Percentiles rank a stretch among this genome's conserved stretches.
Conservation (phyloP, 2,888 invertebrate species). For the Pristionchus entomophagus region DNA sequence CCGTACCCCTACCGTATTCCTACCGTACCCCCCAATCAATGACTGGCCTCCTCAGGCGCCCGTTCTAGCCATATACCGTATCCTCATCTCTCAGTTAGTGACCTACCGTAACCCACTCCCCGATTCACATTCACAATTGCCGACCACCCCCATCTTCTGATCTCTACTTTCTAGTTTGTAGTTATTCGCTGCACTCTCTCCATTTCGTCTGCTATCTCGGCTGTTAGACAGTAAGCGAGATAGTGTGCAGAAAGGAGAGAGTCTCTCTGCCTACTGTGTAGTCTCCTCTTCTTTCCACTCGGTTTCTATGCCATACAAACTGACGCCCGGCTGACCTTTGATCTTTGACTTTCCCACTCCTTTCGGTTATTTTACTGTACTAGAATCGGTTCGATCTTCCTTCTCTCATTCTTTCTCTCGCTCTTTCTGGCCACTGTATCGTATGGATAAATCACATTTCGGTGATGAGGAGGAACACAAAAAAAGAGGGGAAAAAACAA, state of each 20-base stretch:
- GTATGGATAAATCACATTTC: conserved; percentile 14
- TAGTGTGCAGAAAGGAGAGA: neutral
- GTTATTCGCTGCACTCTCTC: neutral
- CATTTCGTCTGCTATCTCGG: neutral
- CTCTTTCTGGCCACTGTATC: neutral
- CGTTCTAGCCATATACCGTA: conserved; percentile 25
- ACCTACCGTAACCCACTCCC: neutral
- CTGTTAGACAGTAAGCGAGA: conserved; percentile 10
- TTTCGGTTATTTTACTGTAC: neutral
- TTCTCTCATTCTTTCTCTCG: neutral
- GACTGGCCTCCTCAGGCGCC: conserved; percentile 36
- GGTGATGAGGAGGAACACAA: neutral
- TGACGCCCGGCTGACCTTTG: conserved; percentile 22
- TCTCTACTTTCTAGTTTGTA: conserved; percentile 13
- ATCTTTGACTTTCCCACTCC: neutral
- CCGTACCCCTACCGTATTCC: neutral
- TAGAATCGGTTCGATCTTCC: conserved; percentile 6
- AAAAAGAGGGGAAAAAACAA: neutral
- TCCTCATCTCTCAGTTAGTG: neutral
- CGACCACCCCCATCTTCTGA: neutral
- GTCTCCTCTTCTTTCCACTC: neutral
- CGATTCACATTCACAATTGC: neutral
- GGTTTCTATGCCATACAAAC: neutral
- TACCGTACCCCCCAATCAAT: neutral
- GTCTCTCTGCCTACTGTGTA: neutral